Base-by-base conservation (phyloP, 2,888 invertebrate genomes). In the Malacosoma neustria region DNA sequence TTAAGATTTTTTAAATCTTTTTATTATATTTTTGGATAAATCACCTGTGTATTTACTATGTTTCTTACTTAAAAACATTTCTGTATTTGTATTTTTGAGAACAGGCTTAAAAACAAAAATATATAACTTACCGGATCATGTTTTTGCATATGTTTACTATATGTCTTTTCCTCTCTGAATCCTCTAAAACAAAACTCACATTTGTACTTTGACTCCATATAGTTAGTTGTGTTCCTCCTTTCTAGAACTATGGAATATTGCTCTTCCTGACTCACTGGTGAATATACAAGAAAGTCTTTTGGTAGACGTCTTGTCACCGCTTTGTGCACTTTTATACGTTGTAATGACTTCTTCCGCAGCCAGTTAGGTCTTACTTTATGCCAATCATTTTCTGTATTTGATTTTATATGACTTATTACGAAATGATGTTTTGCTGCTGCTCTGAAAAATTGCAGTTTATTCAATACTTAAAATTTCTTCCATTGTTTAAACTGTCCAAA, bases 71-170 rank as follows among this genome's bases (percentile, higher is more conserved):
- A n/a, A n/a, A n/a, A n/a, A n/a, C n/a, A n/a, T n/a, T n/a, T n/a
- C n/a, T n/a, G n/a, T n/a, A n/a, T n/a, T n/a, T n/a, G n/a, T n/a
- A n/a, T n/a, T n/a, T n/a, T n/a, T n/a, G n/a, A n/a, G n/a, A n/a
- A n/a, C n/a, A n/a, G n/a, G 30, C 14, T 29, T 13, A 30, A n/a
- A 34, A 32, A 29, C 5, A n/a, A 13, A 11, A 34, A 9, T 29
- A 13, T 3, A 14, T 36, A 11, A 58, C 72, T 69, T 40, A 82
- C 84, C 41, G 81, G 72, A 44, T 80, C 70, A 58, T 85, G 84
- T 54, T 82, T 85, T 42, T 59, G 70, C 77, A 84, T 76, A 43
- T 85, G 84, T 22, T 79, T 81, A 29, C 54, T 61, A 39, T 69
- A 82, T 0, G 84, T 76, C 1, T 38, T 35, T 12, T 54, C 39